A percentile compares a stretch with the other conserved stretches of the same genome.
Evolutionary conservation across 2,113 vertebrate genomes (phyloP).

Genomic region (Noctilio leporinus): DNA sequence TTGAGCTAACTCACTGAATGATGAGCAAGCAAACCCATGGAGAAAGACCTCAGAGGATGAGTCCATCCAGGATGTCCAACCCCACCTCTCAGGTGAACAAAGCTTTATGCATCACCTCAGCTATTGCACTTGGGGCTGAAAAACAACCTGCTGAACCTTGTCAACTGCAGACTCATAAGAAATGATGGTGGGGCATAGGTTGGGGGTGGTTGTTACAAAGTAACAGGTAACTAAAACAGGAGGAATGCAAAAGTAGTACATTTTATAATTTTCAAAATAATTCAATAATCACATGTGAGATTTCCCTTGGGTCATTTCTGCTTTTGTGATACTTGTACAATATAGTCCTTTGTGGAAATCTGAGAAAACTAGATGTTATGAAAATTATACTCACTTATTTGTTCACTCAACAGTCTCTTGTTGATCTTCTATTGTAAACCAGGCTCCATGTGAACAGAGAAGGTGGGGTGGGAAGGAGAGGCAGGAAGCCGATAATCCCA

Average conservation of each 20-base stretch:
- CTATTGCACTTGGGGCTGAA: neutral
- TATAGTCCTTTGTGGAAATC: neutral
- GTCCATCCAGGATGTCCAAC: neutral
- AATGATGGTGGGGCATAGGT: neutral
- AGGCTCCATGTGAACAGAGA: neutral
- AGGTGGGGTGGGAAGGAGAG: neutral
- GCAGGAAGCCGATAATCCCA: neutral
- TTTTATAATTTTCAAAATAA: neutral
- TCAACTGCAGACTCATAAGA: neutral
- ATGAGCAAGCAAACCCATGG: neutral
- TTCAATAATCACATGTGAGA: neutral
- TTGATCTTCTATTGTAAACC: neutral
- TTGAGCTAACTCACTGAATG: neutral
- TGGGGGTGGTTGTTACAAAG: neutral
- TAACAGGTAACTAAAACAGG: neutral
- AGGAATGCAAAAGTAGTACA: neutral
- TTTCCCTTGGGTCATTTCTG: neutral
- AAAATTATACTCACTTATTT: neutral
- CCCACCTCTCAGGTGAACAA: neutral
- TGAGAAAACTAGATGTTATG: neutral
- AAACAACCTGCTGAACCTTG: neutral
- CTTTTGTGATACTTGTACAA: neutral
- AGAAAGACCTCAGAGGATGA: neutral
- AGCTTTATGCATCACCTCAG: neutral
- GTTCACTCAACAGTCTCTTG: neutral